A percentile compares a stretch with the other conserved stretches of the same genome.
Conservation (phyloP, 2,888 invertebrate species). For the Erebia ligea region DNA sequence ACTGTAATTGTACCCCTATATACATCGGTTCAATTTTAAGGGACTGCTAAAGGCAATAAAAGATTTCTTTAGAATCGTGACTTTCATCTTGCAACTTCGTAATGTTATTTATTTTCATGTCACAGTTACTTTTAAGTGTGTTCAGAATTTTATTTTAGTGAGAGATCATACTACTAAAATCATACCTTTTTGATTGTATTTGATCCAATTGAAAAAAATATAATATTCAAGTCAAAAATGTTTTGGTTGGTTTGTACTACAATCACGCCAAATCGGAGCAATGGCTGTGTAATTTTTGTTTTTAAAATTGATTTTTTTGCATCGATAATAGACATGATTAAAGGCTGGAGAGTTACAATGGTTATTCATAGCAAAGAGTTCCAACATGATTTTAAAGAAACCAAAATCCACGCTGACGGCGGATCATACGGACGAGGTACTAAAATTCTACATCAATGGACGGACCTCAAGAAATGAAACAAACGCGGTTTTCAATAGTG, state of each 20-base stretch:
- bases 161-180: too few species aligned
- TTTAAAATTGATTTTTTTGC: too few species aligned
- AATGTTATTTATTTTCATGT: slow-evolving; percentile 10
- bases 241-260: too few species aligned
- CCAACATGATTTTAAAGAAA: background rate
- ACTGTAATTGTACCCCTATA: slow-evolving; percentile 42
- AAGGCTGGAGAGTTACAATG: too few species aligned
- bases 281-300: too few species aligned
- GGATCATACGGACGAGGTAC: too few species aligned
- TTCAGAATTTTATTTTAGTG: background rate
- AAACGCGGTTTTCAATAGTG: slow-evolving; percentile 25
- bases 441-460: too few species aligned
- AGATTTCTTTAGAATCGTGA: slow-evolving; percentile 23
- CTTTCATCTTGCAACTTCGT: slow-evolving; percentile 7
- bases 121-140: slow-evolving; percentile 13
- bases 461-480: slow-evolving; percentile 1
- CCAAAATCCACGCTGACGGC: background rate
- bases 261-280: too few species aligned
- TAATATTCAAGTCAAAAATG: too few species aligned
- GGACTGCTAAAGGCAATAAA: slow-evolving; percentile 20
- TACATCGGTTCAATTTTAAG: slow-evolving; percentile 35
- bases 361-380: background rate
- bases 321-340: too few species aligned
- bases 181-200: background rate
- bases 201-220: background rate